Conservation (phyloP, 2,888 invertebrate species). For the Tridacna crocea region DNA sequence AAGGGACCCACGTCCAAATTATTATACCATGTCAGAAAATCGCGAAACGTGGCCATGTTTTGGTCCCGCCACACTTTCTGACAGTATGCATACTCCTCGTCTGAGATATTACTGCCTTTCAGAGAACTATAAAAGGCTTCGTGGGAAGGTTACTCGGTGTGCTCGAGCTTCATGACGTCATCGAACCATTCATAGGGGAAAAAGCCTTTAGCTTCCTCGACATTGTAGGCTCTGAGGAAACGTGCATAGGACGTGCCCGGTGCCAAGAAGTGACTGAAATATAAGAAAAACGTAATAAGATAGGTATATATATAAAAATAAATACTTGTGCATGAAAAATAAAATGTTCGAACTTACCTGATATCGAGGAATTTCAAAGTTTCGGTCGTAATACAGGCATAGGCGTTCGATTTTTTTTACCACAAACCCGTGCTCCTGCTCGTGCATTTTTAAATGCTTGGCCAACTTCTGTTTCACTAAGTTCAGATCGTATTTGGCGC, state of each 20-base stretch:
- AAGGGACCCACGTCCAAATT: conserved; percentile 55
- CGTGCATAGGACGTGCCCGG: conserved; percentile 36
- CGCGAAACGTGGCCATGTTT: conserved; percentile 53
- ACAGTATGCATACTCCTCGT: conserved; percentile 29
- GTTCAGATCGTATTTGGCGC: conserved; percentile 48
- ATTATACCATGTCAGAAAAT: conserved; percentile 64
- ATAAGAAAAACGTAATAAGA: too few relatives aligned
- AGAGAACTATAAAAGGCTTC: conserved; percentile 32
- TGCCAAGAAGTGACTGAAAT: too few relatives aligned
- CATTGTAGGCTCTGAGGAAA: conserved; percentile 51
- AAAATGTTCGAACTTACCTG: too few relatives aligned
- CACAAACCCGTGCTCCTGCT: conserved; percentile 32
- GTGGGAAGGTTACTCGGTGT: conserved; percentile 21
- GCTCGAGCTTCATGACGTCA: conserved; percentile 32
- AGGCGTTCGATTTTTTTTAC: conserved; percentile 36
- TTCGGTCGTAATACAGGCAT: conserved; percentile 36
- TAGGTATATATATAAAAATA: too few relatives aligned
- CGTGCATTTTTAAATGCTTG: conserved; percentile 33
- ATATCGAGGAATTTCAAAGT: not conserved
- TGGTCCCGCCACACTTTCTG: conserved; percentile 51
- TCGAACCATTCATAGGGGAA: conserved; percentile 37
- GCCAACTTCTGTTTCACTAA: conserved; percentile 39
- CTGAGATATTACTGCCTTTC: conserved; percentile 23
- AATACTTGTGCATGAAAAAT: too few relatives aligned
- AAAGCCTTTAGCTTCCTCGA: conserved; percentile 44